phyloP scores from a whole-genome alignment of 2,797 vertebrate genomes.

The Bradypodion ventrale region DNA sequence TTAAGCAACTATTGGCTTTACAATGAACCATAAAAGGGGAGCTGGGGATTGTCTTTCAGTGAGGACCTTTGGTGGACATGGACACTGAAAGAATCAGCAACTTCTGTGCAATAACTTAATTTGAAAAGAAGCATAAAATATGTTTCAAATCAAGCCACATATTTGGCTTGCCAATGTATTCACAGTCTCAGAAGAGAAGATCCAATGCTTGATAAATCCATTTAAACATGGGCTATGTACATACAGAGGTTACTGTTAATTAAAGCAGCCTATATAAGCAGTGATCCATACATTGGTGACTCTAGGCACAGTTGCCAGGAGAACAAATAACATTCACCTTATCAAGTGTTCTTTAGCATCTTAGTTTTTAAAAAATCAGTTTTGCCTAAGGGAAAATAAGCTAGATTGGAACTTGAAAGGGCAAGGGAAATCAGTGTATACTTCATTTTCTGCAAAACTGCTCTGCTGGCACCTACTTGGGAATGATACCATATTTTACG shows the following conservation, averaged over 20 bases:
- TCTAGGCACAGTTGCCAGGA: not conserved
- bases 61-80: too few species aligned
- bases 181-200: not conserved
- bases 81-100: too few species aligned
- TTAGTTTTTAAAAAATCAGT: not conserved
- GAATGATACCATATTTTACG: too few species aligned
- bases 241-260: not conserved
- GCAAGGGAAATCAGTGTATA: not conserved
- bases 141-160: too few species aligned
- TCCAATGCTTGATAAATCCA: not conserved
- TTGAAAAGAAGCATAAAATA: too few species aligned
- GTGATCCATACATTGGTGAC: not conserved
- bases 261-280: not conserved
- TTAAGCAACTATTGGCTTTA: too few species aligned
- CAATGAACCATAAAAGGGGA: too few species aligned
- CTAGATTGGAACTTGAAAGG: not conserved
- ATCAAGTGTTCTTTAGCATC: not conserved
- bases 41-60: too few species aligned
- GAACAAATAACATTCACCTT: not conserved
- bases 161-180: too few species aligned
- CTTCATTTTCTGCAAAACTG: not conserved
- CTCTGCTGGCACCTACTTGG: not conserved
- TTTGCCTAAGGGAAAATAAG: not conserved
- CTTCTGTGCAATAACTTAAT: too few species aligned
- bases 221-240: not conserved